These are phyloP conservation scores for Microplitis mediator DNA, from an alignment of 1,140 invertebrate species.

Conservation along the genomic window DNA sequence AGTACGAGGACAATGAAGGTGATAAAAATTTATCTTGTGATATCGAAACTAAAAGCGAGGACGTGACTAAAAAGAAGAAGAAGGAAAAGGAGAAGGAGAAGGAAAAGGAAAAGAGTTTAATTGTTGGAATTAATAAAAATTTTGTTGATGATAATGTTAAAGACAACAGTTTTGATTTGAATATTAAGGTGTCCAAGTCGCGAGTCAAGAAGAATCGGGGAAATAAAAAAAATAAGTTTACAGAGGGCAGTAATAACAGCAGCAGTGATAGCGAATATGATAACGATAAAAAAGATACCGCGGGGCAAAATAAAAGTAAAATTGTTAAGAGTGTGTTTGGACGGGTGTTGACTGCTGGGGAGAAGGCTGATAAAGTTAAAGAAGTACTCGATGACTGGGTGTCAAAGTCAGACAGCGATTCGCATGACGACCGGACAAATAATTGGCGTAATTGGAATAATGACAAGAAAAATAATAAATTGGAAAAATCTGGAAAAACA, in stretches of 20 bases:
- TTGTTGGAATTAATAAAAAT: neutral
- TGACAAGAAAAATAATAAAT: neutral
- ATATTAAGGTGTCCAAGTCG: conserved; percentile 12
- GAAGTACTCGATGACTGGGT: conserved; percentile 59
- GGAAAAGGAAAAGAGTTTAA: conserved; percentile 1
- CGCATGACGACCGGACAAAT: conserved; percentile 25
- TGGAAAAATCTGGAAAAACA: conserved; percentile 22
- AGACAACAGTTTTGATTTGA: neutral
- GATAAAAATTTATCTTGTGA: neutral
- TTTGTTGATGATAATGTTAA: neutral
- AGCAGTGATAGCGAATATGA: conserved; percentile 43
- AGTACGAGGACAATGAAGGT: neutral
- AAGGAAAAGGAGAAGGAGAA: neutral
- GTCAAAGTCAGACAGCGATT: conserved; percentile 50
- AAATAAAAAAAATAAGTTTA: conserved; percentile 26
- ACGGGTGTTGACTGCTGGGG: conserved; percentile 47
- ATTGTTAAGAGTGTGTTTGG: conserved; percentile 58
- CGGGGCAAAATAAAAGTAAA: conserved; percentile 48
- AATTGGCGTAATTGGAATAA: conserved; percentile 11
- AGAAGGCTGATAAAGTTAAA: conserved; percentile 53
- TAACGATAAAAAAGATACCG: conserved; percentile 41
- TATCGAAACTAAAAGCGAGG: too few species aligned
- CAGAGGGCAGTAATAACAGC: conserved; percentile 26
- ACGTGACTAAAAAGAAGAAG: too few species aligned
- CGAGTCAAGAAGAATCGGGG: conserved; percentile 28